A percentile compares a stretch with the other conserved stretches of the same genome.
These are phyloP conservation scores for Tolmerus cingulatus DNA, from an alignment of 2,888 invertebrate genomes.

Conservation along the genomic window DNA sequence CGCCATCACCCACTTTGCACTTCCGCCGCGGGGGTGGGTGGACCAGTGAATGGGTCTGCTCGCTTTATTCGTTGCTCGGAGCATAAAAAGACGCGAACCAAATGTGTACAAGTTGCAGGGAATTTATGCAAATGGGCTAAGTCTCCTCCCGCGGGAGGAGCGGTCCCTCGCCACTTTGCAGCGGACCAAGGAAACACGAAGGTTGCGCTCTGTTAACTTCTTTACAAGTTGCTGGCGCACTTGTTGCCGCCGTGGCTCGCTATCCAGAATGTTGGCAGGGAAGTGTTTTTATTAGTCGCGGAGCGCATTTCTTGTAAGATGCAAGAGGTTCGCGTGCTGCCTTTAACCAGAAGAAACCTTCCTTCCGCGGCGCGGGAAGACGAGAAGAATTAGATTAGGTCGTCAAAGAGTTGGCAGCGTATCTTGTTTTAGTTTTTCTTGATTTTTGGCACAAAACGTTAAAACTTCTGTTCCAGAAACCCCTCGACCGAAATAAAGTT, in stretches of 20 bases:
- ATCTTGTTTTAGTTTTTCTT: not conserved
- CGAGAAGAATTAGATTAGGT: not conserved
- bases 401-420: not conserved
- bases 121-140: constrained; percentile 9
- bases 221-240: constrained; percentile 20
- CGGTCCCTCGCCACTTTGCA: not conserved
- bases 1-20: not conserved
- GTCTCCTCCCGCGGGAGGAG: not conserved
- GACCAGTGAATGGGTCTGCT: not conserved
- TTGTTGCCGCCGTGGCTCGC: not conserved
- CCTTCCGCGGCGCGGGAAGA: not conserved
- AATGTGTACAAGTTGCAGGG: not conserved
- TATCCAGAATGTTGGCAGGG: constrained; percentile 3
- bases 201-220: constrained; percentile 23
- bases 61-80: not conserved
- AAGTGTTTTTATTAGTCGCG: not conserved
- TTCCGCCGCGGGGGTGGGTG: not conserved
- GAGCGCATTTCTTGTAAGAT: not conserved
- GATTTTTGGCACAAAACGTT: not conserved
- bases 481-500: not conserved
- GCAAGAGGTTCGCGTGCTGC: not conserved
- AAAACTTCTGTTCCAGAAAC: not conserved
- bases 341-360: not conserved
- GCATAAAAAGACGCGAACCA: constrained; percentile 4
- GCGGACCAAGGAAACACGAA: constrained; percentile 7